These are phyloP conservation scores for Copidosoma floridanum DNA, from an alignment of 1,140 invertebrate genomes.

Conservation along the genomic window DNA sequence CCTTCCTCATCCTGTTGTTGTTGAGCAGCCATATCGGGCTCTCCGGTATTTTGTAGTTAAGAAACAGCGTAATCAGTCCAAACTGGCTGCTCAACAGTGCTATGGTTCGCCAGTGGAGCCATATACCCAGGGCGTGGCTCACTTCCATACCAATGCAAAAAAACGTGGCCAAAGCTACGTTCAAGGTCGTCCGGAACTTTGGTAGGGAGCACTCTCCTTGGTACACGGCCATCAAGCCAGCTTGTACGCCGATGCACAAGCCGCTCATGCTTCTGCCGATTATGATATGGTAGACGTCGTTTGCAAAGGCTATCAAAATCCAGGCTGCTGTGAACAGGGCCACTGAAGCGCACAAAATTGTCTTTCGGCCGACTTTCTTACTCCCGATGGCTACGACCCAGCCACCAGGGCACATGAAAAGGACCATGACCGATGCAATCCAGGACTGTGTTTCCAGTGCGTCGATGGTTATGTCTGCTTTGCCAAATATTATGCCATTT, in stretches of 20 bases:
- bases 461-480: neutral
- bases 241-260: conserved; percentile 57
- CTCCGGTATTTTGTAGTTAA: conserved; percentile 64
- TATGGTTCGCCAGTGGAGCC: conserved; percentile 60
- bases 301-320: conserved; percentile 61
- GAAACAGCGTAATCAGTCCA: conserved; percentile 55
- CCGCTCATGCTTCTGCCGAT: conserved; percentile 69
- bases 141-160: conserved; percentile 60
- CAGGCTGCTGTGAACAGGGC: conserved; percentile 68
- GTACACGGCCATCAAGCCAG: conserved; percentile 55
- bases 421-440: conserved; percentile 63
- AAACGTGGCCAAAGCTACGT: conserved; percentile 58
- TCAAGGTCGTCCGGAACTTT: conserved; percentile 59
- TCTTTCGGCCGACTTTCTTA: conserved; percentile 67
- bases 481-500: neutral
- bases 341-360: conserved; percentile 61
- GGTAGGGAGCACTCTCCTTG: conserved; percentile 60
- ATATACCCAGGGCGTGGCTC: conserved; percentile 62
- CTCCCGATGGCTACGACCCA: conserved; percentile 62
- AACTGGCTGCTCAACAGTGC: conserved; percentile 57
- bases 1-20: conserved; percentile 56
- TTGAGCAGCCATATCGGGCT: conserved; percentile 70
- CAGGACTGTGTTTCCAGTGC: conserved; percentile 58
- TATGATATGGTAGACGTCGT: conserved; percentile 57
- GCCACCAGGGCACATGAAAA: conserved; percentile 63